Evolutionary conservation across 2,888 invertebrate species (phyloP), one percentile per base, ranked within the genome.

Genomic region (Trichopoda pennipes): DNA sequence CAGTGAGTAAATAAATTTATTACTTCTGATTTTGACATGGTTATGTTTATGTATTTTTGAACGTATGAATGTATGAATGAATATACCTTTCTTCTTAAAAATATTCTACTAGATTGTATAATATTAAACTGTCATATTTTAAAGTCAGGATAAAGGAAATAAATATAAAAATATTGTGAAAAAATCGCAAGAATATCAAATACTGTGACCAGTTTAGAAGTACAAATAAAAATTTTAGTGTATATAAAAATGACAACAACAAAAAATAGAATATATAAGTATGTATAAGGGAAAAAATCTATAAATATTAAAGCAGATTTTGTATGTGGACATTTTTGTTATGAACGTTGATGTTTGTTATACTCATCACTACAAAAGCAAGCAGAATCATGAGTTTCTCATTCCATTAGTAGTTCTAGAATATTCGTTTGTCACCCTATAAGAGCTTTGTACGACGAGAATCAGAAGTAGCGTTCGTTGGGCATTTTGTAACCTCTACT

Each of bases 181-280:
- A 68, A 49, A 64, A 49, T 64, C 56, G 56, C 56, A 56, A 74
- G 64, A 74, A 74, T 64, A 74, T 56, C 64, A 56, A 74, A 64
- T 56, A 73, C 73, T 73, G 63, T 73, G 53, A 63, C 55, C 63
- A 56, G 47, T 47, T 74, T 64, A 35, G 49, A 35, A 49, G 35
- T 19, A 53, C 10, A 49, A 17, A 49, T 2, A 2, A 12, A 12
- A 38, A 38, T 3, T n/a, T 12, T 16, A n/a, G 42, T 69, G n/a
- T 49, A 51, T 60, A 38, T 49, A 14, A 60, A 60, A 32, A 47
- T 28, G n/a, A n/a, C 17, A 16, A 44, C 32, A 64, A 74, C 28
- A 44, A 55, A 28, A 44, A 44, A 63, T 55, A 53, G 19, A 14
- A 44, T 28, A 28, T 55, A 55, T 35, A 63, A 42, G 21, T 3